Percentiles rank a stretch among this genome's conserved stretches.
These are phyloP conservation scores for Mactromeris polynyma DNA, from an alignment of 2,888 invertebrate genomes.

Conservation along the genomic window DNA sequence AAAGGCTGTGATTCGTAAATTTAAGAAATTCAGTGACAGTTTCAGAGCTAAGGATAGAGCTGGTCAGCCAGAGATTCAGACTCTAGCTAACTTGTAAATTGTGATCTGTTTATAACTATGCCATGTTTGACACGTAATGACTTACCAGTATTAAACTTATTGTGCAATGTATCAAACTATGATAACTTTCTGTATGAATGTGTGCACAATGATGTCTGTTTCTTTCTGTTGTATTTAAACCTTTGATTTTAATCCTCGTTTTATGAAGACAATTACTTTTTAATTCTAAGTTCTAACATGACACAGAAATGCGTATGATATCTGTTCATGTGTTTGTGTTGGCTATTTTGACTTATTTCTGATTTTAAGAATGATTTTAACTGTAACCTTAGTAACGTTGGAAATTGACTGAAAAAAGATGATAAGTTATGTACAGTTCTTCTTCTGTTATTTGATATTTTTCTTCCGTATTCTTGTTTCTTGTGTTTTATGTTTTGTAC, in stretches of 20 bases:
- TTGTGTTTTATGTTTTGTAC: not conserved
- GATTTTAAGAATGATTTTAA: not conserved
- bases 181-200: not conserved
- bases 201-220: not conserved
- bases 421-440: not conserved
- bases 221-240: not conserved
- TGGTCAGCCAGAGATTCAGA: slow-evolving; percentile 77
- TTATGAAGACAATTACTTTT: not conserved
- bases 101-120: not conserved
- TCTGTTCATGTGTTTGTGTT: not conserved
- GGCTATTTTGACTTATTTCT: not conserved
- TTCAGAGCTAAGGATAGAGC: slow-evolving; percentile 77
- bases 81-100: slow-evolving; percentile 79
- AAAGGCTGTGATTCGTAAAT: slow-evolving; percentile 81
- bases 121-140: not conserved
- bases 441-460: not conserved
- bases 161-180: not conserved
- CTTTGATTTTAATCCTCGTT: not conserved
- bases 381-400: not conserved
- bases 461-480: not conserved
- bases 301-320: not conserved
- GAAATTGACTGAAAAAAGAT: not conserved
- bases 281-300: not conserved
- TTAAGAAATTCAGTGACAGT: slow-evolving; percentile 80
- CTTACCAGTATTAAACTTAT: slow-evolving; percentile 9